phyloP scores from a whole-genome alignment of 1,140 invertebrate species.

The Megalopta genalis region DNA sequence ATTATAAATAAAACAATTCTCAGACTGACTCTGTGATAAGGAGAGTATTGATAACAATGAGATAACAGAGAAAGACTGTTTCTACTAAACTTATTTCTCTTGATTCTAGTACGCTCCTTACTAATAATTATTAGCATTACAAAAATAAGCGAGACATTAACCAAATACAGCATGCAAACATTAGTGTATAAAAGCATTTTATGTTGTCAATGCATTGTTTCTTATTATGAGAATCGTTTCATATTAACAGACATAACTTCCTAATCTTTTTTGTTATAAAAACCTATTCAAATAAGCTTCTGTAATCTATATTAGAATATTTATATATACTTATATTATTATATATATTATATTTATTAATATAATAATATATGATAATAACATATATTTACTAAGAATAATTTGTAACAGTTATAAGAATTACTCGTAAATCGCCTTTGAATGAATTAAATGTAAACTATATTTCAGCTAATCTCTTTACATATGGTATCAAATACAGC shows the following conservation, averaged over 20 bases:
- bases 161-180: slow-evolving; percentile 55
- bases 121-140: slow-evolving; percentile 42
- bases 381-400: no score
- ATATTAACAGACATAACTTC: slow-evolving; percentile 12
- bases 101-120: slow-evolving; percentile 55
- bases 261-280: background rate
- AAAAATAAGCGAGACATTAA: slow-evolving; percentile 58
- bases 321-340: background rate
- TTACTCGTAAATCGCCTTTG: slow-evolving; percentile 37
- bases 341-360: no score
- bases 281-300: slow-evolving; percentile 5
- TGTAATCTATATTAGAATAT: slow-evolving; percentile 26
- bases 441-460: slow-evolving; percentile 4
- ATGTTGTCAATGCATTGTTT: slow-evolving; percentile 28
- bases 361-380: no score
- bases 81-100: slow-evolving; percentile 50
- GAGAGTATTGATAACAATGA: slow-evolving; percentile 51
- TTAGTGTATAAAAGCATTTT: slow-evolving; percentile 40
- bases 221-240: slow-evolving; percentile 15
- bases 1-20: slow-evolving; percentile 44
- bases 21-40: slow-evolving; percentile 46
- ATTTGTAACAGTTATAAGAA: background rate
- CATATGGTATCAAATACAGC: background rate
- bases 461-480: slow-evolving; percentile 16
- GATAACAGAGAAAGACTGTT: slow-evolving; percentile 52